phyloP scores from a whole-genome alignment of 2,888 invertebrate genomes.

The Dynastes maya region DNA sequence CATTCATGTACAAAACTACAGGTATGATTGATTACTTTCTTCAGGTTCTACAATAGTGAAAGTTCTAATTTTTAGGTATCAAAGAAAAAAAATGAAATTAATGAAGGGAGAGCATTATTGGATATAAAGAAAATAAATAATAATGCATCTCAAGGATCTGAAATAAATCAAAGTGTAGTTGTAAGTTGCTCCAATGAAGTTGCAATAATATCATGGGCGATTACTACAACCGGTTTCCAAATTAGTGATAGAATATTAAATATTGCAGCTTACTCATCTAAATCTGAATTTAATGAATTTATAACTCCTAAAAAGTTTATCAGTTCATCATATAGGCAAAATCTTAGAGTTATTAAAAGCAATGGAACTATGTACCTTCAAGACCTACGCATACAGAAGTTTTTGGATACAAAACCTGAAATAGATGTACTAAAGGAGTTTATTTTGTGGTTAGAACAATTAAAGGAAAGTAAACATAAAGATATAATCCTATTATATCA shows the following conservation, averaged over 20 bases:
- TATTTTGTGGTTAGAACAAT: conserved; percentile 15
- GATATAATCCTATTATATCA: conserved; percentile 25
- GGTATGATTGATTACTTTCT: neutral
- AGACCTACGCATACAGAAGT: conserved; percentile 1
- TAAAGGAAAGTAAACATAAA: neutral
- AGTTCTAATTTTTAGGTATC: neutral
- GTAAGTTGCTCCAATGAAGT: neutral
- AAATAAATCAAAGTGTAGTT: conserved; percentile 2
- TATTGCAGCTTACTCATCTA: conserved; percentile 8
- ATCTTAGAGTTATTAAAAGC: neutral
- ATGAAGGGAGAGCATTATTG: neutral
- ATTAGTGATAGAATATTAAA: conserved; percentile 17
- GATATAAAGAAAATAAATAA: neutral
- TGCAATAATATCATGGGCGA: conserved; percentile 15
- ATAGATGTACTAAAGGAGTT: conserved; percentile 3
- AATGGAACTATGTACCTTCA: neutral
- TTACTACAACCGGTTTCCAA: conserved; percentile 6
- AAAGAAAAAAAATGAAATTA: neutral
- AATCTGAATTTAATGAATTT: conserved; percentile 24
- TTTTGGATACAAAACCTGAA: conserved; percentile 31
- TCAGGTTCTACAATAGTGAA: neutral
- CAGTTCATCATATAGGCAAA: neutral
- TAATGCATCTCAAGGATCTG: neutral
- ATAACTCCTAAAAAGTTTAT: conserved; percentile 11
- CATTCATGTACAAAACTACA: neutral